A percentile compares a stretch with the other conserved stretches of the same genome.
Evolutionary conservation across 2,113 vertebrate genomes (phyloP).

Genomic region (Zapornia atra): DNA sequence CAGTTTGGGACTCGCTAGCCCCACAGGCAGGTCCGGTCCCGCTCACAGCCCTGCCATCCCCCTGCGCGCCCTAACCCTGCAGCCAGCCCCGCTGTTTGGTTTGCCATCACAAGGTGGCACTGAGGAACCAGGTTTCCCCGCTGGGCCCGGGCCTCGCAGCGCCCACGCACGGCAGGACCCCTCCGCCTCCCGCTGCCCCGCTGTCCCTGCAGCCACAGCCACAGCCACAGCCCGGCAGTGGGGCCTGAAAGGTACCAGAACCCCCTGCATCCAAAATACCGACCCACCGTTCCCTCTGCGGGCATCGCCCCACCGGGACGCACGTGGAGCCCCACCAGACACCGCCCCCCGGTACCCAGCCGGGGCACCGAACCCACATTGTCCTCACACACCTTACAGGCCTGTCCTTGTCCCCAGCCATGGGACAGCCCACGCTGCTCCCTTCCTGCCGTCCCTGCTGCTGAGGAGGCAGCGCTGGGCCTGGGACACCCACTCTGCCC

Average conservation of each 20-base stretch:
- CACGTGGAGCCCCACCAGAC: fast-evolving
- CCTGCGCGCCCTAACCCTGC: not conserved
- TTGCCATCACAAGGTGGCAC: constrained; percentile 50
- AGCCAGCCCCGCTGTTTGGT: not conserved
- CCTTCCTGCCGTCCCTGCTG: not conserved
- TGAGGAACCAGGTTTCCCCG: not conserved
- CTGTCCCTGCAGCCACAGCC: not conserved
- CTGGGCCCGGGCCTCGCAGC: not conserved
- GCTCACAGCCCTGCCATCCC: not conserved
- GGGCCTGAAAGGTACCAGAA: not conserved
- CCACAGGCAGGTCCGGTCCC: fast-evolving
- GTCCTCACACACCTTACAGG: fast-evolving
- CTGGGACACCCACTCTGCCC: not conserved
- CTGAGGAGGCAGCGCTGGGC: not conserved
- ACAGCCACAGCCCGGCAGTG: not conserved
- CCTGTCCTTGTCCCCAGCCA: not conserved
- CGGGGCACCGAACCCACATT: not conserved
- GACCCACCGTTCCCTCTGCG: fast-evolving
- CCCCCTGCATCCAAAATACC: fast-evolving
- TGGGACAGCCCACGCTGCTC: not conserved
- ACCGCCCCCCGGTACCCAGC: not conserved
- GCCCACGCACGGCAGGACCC: not conserved
- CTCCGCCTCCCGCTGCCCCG: no score
- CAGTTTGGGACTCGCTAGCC: not conserved
- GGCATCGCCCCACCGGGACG: not conserved